Evolutionary conservation across 2,888 invertebrate species (phyloP).

Genomic region (Drosophila anomalipes): DNA sequence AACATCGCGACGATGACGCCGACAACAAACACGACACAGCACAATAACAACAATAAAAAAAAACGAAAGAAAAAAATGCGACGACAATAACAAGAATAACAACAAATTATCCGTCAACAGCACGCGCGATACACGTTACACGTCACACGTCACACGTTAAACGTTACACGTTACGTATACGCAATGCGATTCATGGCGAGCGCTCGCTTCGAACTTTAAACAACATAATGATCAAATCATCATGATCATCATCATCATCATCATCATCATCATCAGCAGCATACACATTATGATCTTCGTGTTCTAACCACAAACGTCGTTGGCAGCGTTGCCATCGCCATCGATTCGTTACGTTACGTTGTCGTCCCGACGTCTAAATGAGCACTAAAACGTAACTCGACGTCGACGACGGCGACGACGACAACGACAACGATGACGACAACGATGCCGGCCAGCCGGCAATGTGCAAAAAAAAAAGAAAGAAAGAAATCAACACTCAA

Average conservation of each 20-base stretch:
- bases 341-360: conserved; percentile 59
- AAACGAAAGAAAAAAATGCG: conserved; percentile 5
- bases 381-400: conserved; percentile 75
- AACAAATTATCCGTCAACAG: conserved; percentile 53
- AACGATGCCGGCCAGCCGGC: conserved; percentile 62
- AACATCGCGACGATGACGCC: conserved; percentile 23
- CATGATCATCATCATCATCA: conserved; percentile 5
- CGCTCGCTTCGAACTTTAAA: conserved; percentile 9
- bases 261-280: conserved; percentile 11
- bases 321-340: conserved; percentile 41
- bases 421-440: conserved; percentile 42
- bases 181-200: conserved; percentile 39
- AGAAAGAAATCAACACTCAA: conserved; percentile 7
- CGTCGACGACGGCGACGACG: conserved; percentile 47
- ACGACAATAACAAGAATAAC: conserved; percentile 16
- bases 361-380: conserved; percentile 78
- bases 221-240: conserved; percentile 16
- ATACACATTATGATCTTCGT: conserved; percentile 36
- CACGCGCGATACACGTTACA: conserved; percentile 61
- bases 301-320: conserved; percentile 53
- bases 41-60: conserved; percentile 19
- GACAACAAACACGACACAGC: conserved; percentile 11
- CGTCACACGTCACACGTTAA: conserved; percentile 44
- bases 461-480: conserved; percentile 24
- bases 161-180: conserved; percentile 61